Base-by-base conservation (phyloP, 2,888 invertebrate species). In the Apamea monoglypha region DNA sequence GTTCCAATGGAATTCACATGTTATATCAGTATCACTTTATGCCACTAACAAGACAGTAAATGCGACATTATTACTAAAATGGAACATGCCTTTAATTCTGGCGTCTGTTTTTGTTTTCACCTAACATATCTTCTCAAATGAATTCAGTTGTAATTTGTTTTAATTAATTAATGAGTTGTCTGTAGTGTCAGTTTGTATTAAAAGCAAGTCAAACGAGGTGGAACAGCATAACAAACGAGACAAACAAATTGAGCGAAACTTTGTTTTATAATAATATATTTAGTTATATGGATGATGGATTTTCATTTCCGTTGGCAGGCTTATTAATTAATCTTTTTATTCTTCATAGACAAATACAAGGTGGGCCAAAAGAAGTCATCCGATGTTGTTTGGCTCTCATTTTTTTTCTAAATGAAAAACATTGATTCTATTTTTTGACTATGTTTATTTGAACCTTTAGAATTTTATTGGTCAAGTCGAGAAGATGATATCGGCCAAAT, bases 121-220 rank as follows among this genome's bases (percentile, higher is more conserved):
- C 18, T 66, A n/a, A n/a, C 18, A 36, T 36, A 36, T 67, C 29
- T 78, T 44, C 50, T 73, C 47, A 36, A 73, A 66, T 18, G 25
- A 25, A 73, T 32, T 36, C 25, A 29, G 56, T 44, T 36, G 56
- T 64, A 80, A 80, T 78, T 61, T 78, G 18, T 68, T 44, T 80
- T 18, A 32, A 32, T n/a, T 80, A 36, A 80, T 78, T 40, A 71
- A 72, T 81, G 44, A 56, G 47, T 36, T 47, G 67, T 68, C 47
- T 14, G 56, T 40, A 32, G 25, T 72, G 66, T 61, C 83, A 44
- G 50, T 21, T 81, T 56, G 21, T 56, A 36, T 71, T 56, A 74
- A 56, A 25, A 64, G 29, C 29, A 29, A 14, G 29, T 29, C n/a
- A 56, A 81, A 64, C 36, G 74, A 64, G 36, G 12, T 29, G 44